Base-by-base conservation (phyloP, 2,113 vertebrate species). In the Menura novaehollandiae region DNA sequence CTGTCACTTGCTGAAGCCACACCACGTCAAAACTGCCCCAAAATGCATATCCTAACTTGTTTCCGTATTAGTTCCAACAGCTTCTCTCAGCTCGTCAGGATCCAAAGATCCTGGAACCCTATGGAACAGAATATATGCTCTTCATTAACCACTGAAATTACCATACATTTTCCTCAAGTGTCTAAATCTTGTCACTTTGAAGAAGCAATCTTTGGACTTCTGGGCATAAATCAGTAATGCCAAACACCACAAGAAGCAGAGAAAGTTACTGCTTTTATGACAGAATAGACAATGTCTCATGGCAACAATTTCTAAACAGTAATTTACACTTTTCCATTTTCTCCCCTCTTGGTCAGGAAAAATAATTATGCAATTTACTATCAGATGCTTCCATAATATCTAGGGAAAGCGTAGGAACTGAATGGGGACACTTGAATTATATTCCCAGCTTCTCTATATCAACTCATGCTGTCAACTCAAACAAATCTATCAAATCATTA, bases 361-460 rank as follows among this genome's bases (percentile, higher is more conserved):
- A 96, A 95, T 92, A 95, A 96, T 96, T 95, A 97, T 74, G 79
- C 95, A 90, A 95, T 94, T 96, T 96, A 85, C 88, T 90, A 76
- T 63, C 63, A 86, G 94, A 88, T 77, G 75, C 59, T 90, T 93
- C 91, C 85, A 80, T 67, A 90, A 47, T 78, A 95, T 80, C 83
- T 62, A 22, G 3, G 64, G 39, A 93, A 96, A 77, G 30, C 1
- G 3, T 32, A 71, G 51, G 55, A 93, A 88, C 30, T 79, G 62
- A 95, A 94, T 35, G 37, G 44, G 24, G 39, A 84, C 47, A 91
- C 68, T 67, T 93, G 82, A 96, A 81, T 93, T 93, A 93, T 80
- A 94, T 62, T 86, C 43, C 43, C 59, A 80, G 62, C 59, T 96
- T 86, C 93, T 85, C 91, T 95, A 58, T 83, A 90, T 90, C 91